These are phyloP conservation scores for Ischnura elegans DNA, from an alignment of 2,888 invertebrate genomes.

Conservation along the genomic window DNA sequence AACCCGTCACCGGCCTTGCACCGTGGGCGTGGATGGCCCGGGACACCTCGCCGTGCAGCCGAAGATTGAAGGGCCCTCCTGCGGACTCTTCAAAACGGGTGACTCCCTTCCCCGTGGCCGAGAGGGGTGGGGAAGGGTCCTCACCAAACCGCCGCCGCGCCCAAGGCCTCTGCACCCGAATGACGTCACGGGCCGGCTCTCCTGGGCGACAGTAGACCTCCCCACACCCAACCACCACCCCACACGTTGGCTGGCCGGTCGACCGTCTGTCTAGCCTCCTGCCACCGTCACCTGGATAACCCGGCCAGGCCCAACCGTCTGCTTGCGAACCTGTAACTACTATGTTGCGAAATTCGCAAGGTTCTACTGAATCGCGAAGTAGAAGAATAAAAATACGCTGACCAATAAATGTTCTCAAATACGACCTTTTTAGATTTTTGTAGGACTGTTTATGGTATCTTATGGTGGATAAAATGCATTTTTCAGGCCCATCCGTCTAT, in stretches of 20 bases:
- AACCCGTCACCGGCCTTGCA: background rate
- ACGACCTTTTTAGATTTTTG: too few species aligned
- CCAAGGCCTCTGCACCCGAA: background rate
- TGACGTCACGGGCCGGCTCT: background rate
- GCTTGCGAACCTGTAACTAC: too few species aligned
- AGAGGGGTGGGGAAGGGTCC: background rate
- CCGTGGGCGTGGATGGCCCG: background rate
- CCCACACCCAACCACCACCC: background rate
- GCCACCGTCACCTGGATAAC: background rate
- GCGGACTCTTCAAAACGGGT: background rate
- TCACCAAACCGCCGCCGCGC: background rate
- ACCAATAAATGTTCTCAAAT: too few species aligned
- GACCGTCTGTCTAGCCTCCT: background rate
- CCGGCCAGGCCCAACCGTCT: too few species aligned
- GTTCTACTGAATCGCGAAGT: too few species aligned
- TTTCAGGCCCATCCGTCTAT: too few species aligned
- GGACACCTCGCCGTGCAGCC: background rate
- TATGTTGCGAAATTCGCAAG: constrained; percentile 4
- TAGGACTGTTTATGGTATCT: too few species aligned
- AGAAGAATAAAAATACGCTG: too few species aligned
- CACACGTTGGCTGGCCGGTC: too few species aligned
- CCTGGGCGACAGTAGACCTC: background rate
- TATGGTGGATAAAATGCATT: too few species aligned
- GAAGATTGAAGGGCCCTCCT: background rate
- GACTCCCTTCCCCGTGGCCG: background rate